Base-by-base conservation (phyloP, 2,797 vertebrate genomes). In the Catharus ustulatus region DNA sequence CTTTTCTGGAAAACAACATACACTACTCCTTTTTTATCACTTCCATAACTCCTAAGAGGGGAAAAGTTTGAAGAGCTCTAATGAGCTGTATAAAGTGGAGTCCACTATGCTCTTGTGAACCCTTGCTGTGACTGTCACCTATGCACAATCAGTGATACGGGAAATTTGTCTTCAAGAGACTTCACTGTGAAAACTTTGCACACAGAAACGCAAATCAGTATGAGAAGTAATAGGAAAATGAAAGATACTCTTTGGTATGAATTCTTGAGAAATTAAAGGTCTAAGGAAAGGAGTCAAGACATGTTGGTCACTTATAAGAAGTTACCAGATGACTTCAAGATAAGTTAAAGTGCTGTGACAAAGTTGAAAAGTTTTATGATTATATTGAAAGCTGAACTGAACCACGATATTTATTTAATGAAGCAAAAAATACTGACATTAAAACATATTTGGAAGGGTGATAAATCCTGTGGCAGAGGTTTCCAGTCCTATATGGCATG, bases 381-480 rank as follows among this genome's bases (percentile, higher is more conserved):
- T 43, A 52, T 5, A 89, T 48, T 69, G 85, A 92, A 93, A 89
- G 64, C 64, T 93, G 46, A 80, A 61, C 64, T 62, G 49, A 64
- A 75, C 63, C 61, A 81, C 77, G 77, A 68, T 38, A 66, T 68
- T 69, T 72, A 67, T 86, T 59, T 52, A 57, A 84, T 68, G 68
- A 72, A 84, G 80, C 24, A 81, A 51, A 82, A 36, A 55, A 1
- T 21, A 42, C 34, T 63, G 64, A 90, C 77, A 93, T 46, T 57
- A 42, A 45, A 81, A 76, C 81, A 93, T 19, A 82, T 73, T 68
- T 11, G 85, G 71, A 91, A 73, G 79, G 34, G 76, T 49, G 95
- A 89, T 74, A 71, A 86, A 93, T 61, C 73, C 74, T 52, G 45
- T 36, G 42, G 9, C 45, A 81, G 18, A 92, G 23, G 52, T 58